Percentiles rank a stretch among this genome's conserved stretches.
Conservation (phyloP, 2,797 vertebrate species). For the Cyprinella venusta region DNA sequence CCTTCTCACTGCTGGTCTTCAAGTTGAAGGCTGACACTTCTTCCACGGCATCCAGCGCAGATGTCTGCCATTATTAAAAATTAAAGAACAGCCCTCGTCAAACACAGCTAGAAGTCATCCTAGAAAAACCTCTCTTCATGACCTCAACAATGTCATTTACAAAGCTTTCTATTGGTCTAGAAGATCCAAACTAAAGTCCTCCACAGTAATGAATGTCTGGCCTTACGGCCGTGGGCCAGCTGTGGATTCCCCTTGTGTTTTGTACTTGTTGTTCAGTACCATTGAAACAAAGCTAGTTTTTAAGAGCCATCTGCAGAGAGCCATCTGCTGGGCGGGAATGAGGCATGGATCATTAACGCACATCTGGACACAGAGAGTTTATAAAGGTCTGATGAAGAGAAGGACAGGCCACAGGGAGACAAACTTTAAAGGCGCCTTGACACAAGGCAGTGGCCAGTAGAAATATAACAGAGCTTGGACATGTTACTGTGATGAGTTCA, state of each 20-base stretch:
- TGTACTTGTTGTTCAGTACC: constrained; percentile 53
- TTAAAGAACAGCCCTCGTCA: constrained; percentile 29
- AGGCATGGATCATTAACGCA: constrained; percentile 42
- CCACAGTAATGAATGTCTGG: constrained; percentile 53
- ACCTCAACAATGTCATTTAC: not conserved
- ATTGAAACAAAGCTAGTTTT: constrained; percentile 57
- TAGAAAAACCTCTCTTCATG: constrained; percentile 33
- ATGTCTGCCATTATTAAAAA: constrained; percentile 66
- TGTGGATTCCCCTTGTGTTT: constrained; percentile 39
- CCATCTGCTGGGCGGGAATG: constrained; percentile 54
- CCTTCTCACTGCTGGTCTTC: constrained; percentile 72
- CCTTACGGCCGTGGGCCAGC: constrained; percentile 42
- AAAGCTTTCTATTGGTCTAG: constrained; percentile 34
- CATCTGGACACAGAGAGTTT: constrained; percentile 53
- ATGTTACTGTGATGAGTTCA: not conserved
- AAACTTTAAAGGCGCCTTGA: constrained; percentile 1
- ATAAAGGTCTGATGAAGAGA: constrained; percentile 37
- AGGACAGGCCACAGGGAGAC: not conserved
- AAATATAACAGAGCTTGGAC: not conserved
- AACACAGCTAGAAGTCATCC: constrained; percentile 19
- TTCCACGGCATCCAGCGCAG: constrained; percentile 68
- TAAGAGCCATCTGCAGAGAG: constrained; percentile 58
- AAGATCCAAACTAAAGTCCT: constrained; percentile 27
- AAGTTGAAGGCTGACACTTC: constrained; percentile 62
- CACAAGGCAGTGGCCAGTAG: not conserved